A percentile compares a stretch with the other conserved stretches of the same genome.
These are phyloP conservation scores for Mastacembelus armatus DNA, from an alignment of 2,797 vertebrate genomes.

Conservation along the genomic window DNA sequence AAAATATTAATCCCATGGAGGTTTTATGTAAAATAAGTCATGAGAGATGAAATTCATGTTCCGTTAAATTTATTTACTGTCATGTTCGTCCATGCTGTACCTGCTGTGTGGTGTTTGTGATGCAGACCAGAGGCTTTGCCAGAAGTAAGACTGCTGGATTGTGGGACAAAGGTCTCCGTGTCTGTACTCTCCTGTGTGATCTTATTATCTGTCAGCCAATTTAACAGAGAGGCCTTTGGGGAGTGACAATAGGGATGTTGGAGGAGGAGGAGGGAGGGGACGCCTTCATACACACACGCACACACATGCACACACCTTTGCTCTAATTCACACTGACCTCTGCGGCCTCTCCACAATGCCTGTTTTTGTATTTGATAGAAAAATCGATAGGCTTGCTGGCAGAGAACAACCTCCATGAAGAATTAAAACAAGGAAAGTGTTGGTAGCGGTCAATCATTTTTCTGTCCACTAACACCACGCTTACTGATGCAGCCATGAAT, in stretches of 20 bases:
- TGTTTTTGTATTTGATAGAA: conserved; percentile 83
- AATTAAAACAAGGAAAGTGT: conserved; percentile 78
- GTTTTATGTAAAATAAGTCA: neutral
- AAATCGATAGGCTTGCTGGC: conserved; percentile 79
- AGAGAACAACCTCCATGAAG: conserved; percentile 77
- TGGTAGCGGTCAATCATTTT: conserved; percentile 72
- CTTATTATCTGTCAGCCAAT: conserved; percentile 83
- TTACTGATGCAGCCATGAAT: conserved; percentile 27
- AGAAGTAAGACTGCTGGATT: conserved; percentile 63
- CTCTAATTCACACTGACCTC: conserved; percentile 82
- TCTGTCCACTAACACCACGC: conserved; percentile 44
- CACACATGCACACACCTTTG: conserved; percentile 53
- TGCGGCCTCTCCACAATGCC: conserved; percentile 73
- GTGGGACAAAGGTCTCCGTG: conserved; percentile 72
- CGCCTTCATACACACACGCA: conserved; percentile 19
- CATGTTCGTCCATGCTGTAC: neutral
- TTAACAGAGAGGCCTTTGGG: conserved; percentile 83
- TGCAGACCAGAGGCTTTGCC: conserved; percentile 39
- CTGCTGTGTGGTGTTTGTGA: conserved; percentile 12
- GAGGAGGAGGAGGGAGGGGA: conserved; percentile 60
- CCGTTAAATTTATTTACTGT: conserved; percentile 13
- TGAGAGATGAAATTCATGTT: neutral
- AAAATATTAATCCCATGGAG: neutral
- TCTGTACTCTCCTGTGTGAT: conserved; percentile 79
- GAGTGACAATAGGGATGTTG: conserved; percentile 79